Evolutionary conservation across 2,797 vertebrate genomes (phyloP), one percentile per base, ranked within the genome.

Genomic region (Oophaga sylvatica): DNA sequence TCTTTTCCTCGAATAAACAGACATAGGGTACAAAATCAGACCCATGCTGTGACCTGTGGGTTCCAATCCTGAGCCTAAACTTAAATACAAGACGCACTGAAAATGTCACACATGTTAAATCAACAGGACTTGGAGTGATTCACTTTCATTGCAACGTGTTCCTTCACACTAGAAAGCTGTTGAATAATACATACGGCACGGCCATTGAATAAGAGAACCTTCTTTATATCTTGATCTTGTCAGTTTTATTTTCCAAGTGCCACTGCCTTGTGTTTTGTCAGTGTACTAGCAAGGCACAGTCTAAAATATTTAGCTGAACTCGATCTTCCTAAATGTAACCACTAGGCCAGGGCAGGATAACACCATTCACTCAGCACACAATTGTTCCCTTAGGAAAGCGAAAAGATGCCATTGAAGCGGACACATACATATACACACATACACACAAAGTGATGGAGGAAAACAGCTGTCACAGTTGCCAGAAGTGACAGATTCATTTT

Each of bases 171-270:
- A 94, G 91, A 92, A 93, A 90, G n/a, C 84, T 10, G 80, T 91
- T 95, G 89, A 95, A 95, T 95, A 94, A 95, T 94, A 92, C 93
- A 95, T 94, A 90, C 91, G 91, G 85, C 17, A 48, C 87, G 90
- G 93, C 83, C 93, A 94, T 90, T 90, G 17, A 90, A 94, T 91
- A 89, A 3, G 89, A 92, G 81, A 5, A 65, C 90, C 91, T 87
- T 90, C 5, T 13, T 87, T 92, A 73, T 91, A 90, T 87, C 87
- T 76, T 20, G 86, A 92, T 89, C 86, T 80, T 70, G 67, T 87
- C 83, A 16, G 79, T 1, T 90, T 90, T 84, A 90, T 81, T 90
- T 92, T 70, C 80, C 81, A 3, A 87, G 86, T 0, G 0, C 84
- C 87, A 35, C 0, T 0, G 77, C 13, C 41, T 91, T 84, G 87